A percentile compares a stretch with the other conserved stretches of the same genome.
Evolutionary conservation across 2,888 invertebrate species (phyloP).

Genomic region (Parnassius orleans): DNA sequence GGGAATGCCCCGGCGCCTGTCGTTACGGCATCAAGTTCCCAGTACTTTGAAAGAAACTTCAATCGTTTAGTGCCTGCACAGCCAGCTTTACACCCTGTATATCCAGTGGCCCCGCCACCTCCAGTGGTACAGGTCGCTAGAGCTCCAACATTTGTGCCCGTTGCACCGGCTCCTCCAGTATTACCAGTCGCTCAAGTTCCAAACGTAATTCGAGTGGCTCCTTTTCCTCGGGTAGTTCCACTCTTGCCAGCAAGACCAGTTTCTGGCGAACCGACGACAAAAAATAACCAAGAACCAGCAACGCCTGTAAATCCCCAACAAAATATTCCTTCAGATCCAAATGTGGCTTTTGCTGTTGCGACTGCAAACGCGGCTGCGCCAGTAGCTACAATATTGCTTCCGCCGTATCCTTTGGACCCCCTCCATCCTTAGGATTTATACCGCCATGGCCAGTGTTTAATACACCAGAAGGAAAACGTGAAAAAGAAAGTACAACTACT

Average conservation of each 20-base stretch:
- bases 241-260: constrained; percentile 33
- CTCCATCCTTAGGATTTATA: constrained; percentile 56
- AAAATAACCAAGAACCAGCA: constrained; percentile 30
- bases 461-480: constrained; percentile 49
- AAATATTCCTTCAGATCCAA: constrained; percentile 51
- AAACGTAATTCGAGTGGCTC: constrained; percentile 19
- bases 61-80: constrained; percentile 72
- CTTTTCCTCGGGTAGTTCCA: constrained; percentile 13
- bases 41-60: constrained; percentile 84
- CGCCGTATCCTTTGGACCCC: constrained; percentile 72
- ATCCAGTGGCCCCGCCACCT: constrained; percentile 36
- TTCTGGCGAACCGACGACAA: constrained; percentile 34
- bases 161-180: constrained; percentile 36
- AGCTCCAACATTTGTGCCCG: constrained; percentile 28
- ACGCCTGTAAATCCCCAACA: constrained; percentile 37
- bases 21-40: constrained; percentile 85
- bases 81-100: constrained; percentile 40
- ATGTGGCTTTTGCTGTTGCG: constrained; percentile 68
- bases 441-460: constrained; percentile 47
- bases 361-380: constrained; percentile 71
- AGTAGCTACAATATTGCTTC: constrained; percentile 66
- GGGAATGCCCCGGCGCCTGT: constrained; percentile 62
- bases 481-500: constrained; percentile 52
- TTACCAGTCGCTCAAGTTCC: constrained; percentile 24
- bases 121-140: constrained; percentile 26